Evolutionary conservation across 2,113 vertebrate species (phyloP), one percentile per base, ranked within the genome.

Genomic region (Podiceps cristatus): DNA sequence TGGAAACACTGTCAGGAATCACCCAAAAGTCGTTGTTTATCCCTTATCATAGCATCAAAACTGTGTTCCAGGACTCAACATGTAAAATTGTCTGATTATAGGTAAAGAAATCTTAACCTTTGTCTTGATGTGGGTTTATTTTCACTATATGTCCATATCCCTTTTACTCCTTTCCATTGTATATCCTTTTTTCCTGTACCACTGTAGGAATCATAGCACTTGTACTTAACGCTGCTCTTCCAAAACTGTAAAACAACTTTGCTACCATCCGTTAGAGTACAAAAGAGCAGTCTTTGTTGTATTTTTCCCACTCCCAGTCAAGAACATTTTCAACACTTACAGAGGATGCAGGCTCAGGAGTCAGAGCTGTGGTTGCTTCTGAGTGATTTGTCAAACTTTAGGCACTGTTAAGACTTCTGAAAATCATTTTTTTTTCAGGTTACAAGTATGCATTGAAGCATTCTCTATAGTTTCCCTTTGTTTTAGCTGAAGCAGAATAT

Each of bases 381-480:
- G 45, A 53, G 77, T 73, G 28, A 5, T 64, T 83, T 89, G 87
- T 96, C 76, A 95, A 69, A 68, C 13, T 90, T 91, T 7, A 76
- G 62, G 45, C 42, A 24, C 58, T 44, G 55, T 62, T 95, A 82
- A 76, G 62, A 35, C 31, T 71, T 76, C 27, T 69, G 74, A 82
- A 88, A 94, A 90, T 82, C 25, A 37, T 3, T 60, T 73, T 95
- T 87, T n/a, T 84, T 76, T 42, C 55, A 49, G n/a, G 42, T 79
- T 87, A 62, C 86, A 85, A 88, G 27, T 64, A 47, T 72, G 56
- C 58, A 69, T 53, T 71, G 60, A 79, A 33, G 33, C 19, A 12
- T 88, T 95, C 67, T 88, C 17, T 79, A 7, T 56, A 62, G n/a
- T 86, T 90, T 79, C 90, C 20, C 76, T 96, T 86, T 88, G 50